Percentiles rank a stretch among this genome's conserved stretches.
These are phyloP conservation scores for Pammene fasciana DNA, from an alignment of 2,888 invertebrate genomes.

Conservation along the genomic window DNA sequence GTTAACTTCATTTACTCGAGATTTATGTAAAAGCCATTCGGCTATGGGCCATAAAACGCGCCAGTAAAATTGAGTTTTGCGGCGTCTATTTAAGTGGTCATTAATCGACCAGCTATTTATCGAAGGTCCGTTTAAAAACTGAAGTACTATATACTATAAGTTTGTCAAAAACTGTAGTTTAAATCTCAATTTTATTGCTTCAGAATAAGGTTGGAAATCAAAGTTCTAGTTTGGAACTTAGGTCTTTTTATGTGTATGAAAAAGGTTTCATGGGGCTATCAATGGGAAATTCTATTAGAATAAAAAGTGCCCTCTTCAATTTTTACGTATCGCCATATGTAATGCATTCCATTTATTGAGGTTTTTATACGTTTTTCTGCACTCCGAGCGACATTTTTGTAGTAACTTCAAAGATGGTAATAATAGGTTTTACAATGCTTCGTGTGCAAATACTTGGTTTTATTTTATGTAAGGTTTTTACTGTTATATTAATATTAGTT, in stretches of 20 bases:
- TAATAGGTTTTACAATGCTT: neutral
- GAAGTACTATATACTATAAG: neutral
- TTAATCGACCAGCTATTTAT: conserved; percentile 36
- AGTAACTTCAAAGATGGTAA: neutral
- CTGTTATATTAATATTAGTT: no score
- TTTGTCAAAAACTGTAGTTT: neutral
- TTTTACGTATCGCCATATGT: conserved; percentile 24
- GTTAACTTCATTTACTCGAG: conserved; percentile 28
- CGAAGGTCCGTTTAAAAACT: conserved; percentile 8
- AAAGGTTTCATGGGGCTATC: conserved; percentile 36
- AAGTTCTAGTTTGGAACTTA: neutral
- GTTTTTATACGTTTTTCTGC: conserved; percentile 18
- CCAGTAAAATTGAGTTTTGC: conserved; percentile 35
- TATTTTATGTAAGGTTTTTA: neutral
- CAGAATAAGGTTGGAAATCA: neutral
- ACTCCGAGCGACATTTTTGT: conserved; percentile 1
- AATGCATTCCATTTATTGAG: conserved; percentile 22
- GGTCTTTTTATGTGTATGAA: neutral
- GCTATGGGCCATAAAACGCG: conserved; percentile 24
- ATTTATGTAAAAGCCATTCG: conserved; percentile 34
- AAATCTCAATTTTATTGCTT: neutral
- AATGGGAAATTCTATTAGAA: conserved; percentile 36
- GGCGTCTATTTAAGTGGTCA: conserved; percentile 31
- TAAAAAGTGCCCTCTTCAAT: conserved; percentile 19
- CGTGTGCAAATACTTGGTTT: neutral